phyloP scores from a whole-genome alignment of 2,113 vertebrate genomes.

The Cyphomyrus discorhynchus region DNA sequence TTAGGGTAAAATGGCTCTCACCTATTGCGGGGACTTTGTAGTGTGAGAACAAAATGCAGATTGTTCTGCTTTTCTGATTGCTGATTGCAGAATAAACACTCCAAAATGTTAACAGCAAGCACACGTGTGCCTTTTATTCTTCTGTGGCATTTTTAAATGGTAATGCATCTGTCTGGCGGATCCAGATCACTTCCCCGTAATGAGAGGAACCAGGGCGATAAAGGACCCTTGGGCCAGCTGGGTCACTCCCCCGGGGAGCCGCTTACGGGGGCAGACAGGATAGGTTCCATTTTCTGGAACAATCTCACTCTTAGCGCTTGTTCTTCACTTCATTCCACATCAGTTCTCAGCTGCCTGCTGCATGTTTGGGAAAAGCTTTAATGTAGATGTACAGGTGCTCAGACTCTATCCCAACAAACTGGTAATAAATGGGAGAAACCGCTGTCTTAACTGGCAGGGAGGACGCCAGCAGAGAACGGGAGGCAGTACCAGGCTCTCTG shows the following conservation, averaged over 20 bases:
- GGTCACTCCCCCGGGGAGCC: not conserved
- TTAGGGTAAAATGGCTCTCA: not conserved
- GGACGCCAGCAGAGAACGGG: not conserved
- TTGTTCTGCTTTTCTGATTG: not conserved
- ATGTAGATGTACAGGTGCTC: not conserved
- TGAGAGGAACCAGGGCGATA: not conserved
- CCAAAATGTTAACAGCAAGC: not conserved
- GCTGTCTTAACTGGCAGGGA: not conserved
- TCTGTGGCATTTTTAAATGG: not conserved
- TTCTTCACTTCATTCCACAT: not conserved
- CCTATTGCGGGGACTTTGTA: not conserved
- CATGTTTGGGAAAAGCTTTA: not conserved
- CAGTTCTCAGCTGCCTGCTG: not conserved
- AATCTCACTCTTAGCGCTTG: not conserved
- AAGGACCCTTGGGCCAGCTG: not conserved
- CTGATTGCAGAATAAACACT: not conserved
- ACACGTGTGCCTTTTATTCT: not conserved
- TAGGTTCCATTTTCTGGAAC: not conserved
- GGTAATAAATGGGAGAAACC: not conserved
- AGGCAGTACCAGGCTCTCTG: not conserved
- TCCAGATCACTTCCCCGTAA: not conserved
- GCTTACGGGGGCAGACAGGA: not conserved
- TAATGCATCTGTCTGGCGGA: not conserved
- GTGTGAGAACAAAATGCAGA: not conserved
- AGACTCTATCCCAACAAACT: not conserved